Evolutionary conservation across 2,797 vertebrate species (phyloP).

Genomic region (Nyctibius grandis): DNA sequence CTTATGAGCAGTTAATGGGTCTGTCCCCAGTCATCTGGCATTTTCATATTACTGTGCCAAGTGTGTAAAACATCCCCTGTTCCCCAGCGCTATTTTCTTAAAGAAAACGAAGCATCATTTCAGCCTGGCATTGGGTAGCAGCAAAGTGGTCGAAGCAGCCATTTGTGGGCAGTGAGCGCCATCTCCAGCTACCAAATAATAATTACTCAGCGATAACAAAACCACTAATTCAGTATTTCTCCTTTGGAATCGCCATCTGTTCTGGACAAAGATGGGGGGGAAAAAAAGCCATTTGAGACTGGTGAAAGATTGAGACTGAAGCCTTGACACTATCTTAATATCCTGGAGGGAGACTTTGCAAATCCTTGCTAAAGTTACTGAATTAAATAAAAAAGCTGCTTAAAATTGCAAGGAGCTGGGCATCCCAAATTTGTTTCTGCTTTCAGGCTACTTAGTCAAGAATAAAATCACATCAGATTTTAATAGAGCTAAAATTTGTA

Average conservation of each 20-base stretch:
- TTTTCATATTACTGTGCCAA: neutral
- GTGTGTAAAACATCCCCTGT: neutral
- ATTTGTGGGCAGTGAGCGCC: constrained; percentile 56
- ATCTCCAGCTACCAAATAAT: constrained; percentile 22
- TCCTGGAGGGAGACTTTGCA: neutral
- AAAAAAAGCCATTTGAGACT: neutral
- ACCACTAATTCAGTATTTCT: neutral
- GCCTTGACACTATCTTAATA: neutral
- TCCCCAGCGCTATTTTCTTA: neutral
- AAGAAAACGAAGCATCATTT: neutral
- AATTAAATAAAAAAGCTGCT: neutral
- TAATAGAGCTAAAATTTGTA: neutral
- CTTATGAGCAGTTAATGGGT: neutral
- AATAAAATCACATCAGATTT: neutral
- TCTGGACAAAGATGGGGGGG: neutral
- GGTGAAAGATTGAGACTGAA: neutral
- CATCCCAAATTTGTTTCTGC: neutral
- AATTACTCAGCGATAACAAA: neutral
- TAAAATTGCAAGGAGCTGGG: neutral
- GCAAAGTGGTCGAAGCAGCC: neutral
- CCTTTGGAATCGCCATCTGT: neutral
- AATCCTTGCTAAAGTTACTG: neutral
- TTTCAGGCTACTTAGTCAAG: neutral
- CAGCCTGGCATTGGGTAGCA: neutral
- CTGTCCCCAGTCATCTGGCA: neutral